Evolutionary conservation across 2,888 invertebrate species (phyloP).

Genomic region (Cyclophora punctaria): DNA sequence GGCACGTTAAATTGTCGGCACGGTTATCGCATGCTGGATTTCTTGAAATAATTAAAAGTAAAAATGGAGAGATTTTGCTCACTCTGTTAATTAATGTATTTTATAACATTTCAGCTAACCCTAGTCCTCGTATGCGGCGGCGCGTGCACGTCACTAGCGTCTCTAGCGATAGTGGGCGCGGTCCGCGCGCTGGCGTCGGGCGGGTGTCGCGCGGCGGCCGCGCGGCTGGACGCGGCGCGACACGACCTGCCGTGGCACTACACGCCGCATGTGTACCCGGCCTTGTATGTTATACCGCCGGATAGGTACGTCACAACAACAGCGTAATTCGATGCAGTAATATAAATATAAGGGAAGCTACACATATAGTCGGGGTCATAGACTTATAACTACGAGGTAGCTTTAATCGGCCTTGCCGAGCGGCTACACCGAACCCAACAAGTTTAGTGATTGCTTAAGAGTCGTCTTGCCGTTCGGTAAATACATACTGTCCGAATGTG

Average conservation of each 20-base stretch:
- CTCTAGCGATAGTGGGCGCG: slow-evolving; percentile 78
- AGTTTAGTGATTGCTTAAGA: no score
- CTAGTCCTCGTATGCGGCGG: slow-evolving; percentile 84
- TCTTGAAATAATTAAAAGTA: no score
- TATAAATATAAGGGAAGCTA: no score
- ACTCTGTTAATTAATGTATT: no score
- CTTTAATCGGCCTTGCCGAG: background rate
- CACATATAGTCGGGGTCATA: no score
- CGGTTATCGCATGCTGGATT: no score
- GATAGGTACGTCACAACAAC: slow-evolving; percentile 60
- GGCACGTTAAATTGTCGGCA: no score
- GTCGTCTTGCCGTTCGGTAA: no score
- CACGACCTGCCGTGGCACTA: slow-evolving; percentile 93
- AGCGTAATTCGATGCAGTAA: no score
- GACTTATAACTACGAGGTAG: background rate
- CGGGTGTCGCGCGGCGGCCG: slow-evolving; percentile 74
- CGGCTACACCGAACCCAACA: no score
- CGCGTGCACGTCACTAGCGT: slow-evolving; percentile 70
- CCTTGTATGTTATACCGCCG: slow-evolving; percentile 86
- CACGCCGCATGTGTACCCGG: slow-evolving; percentile 85
- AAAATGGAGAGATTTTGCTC: no score
- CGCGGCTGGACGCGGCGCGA: slow-evolving; percentile 85
- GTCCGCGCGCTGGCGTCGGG: slow-evolving; percentile 80
- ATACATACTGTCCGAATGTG: no score
- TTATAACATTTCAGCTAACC: slow-evolving; percentile 73